Conservation (phyloP, 2,797 vertebrate genomes). For the Macrochelys suwanniensis region DNA sequence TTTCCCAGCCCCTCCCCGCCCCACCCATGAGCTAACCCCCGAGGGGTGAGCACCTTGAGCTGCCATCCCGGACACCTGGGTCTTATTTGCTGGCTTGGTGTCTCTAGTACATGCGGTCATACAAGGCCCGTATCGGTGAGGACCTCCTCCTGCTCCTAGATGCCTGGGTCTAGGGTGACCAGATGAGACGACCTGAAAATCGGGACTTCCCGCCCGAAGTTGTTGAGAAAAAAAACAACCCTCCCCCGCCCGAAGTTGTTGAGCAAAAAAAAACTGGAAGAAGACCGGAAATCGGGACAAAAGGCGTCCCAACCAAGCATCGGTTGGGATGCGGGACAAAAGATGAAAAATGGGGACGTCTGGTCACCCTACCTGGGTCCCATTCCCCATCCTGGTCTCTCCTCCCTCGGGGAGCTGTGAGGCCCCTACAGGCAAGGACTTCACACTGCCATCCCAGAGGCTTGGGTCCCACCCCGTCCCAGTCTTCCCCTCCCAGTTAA, state of each 20-base stretch:
- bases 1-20: not conserved
- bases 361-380: not conserved
- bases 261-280: too few species aligned
- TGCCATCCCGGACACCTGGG: not conserved
- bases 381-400: accelerated
- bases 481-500: not conserved
- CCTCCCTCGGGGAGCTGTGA: too few species aligned
- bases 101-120: not conserved
- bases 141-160: accelerated
- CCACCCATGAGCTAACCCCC: not conserved
- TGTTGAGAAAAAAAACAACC: too few species aligned
- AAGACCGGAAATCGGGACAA: too few species aligned
- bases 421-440: not conserved
- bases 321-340: too few species aligned
- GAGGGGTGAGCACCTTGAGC: not conserved
- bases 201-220: too few species aligned
- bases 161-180: not conserved
- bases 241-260: too few species aligned
- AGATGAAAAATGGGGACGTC: too few species aligned
- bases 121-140: too few species aligned
- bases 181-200: too few species aligned
- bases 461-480: not conserved
- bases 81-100: not conserved
- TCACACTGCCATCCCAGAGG: not conserved
- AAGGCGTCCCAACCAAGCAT: too few species aligned